Conservation (phyloP, 2,113 vertebrate genomes). For the Psephotus haematonotus region DNA sequence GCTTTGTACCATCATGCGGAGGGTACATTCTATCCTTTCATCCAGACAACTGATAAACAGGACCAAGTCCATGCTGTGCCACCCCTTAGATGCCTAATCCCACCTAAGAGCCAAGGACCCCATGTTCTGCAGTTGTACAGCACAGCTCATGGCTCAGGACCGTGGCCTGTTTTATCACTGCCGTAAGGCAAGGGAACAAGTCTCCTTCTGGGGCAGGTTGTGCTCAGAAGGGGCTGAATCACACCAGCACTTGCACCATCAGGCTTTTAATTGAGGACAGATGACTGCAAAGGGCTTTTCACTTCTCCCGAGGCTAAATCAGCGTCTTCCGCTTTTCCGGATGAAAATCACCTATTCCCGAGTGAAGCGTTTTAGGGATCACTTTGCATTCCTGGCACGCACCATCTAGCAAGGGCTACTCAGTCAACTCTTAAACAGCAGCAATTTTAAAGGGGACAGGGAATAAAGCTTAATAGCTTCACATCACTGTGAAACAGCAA, state of each 20-base stretch:
- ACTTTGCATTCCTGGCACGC: constrained; percentile 23
- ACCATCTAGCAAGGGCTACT: neutral
- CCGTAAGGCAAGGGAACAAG: fast-evolving
- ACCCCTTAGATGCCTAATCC: neutral
- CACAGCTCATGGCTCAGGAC: neutral
- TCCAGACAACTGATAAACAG: neutral
- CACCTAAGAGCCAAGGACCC: fast-evolving
- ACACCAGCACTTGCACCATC: neutral
- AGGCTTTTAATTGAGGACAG: neutral
- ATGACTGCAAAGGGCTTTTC: neutral
- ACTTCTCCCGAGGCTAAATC: neutral
- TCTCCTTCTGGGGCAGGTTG: neutral
- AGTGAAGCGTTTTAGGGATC: neutral
- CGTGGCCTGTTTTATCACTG: fast-evolving
- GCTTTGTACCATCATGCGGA: neutral
- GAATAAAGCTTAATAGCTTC: neutral
- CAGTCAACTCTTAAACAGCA: neutral
- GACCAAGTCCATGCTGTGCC: neutral
- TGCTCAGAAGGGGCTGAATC: neutral
- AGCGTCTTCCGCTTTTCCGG: neutral
- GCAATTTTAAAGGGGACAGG: neutral
- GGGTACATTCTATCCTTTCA: neutral
- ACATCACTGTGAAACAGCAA: neutral
- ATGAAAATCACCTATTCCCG: neutral
- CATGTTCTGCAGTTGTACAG: fast-evolving